Base-by-base conservation (phyloP, 1,140 invertebrate genomes). In the Brachionus manjavacas region DNA sequence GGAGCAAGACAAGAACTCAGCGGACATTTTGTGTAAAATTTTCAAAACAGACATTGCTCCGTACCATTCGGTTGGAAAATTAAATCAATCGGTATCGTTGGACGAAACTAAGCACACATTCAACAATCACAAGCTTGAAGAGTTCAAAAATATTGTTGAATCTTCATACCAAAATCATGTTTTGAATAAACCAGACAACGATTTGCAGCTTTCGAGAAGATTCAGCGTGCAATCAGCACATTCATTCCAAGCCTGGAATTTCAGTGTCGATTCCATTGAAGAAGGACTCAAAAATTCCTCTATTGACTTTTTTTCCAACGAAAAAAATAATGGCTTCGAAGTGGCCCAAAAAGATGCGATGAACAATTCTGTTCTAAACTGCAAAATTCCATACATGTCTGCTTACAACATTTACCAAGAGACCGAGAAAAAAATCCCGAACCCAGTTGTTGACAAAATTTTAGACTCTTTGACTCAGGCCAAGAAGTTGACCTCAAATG, bases 381-480 rank as follows among this genome's bases (percentile, higher is more conserved):
- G 72, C 31, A 76, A 76, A 49, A 76, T 76, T 49, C 72, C 72
- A 8, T 76, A 49, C 14, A 76, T 76, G 72, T 64, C 52, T 31
- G 79, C 79, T 25, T 81, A 81, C 23, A 81, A 81, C 66, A 81
- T 81, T 46, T 81, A 81, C 14, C 52, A 81, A 16, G 9, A 60
- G 64, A 14, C 35, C 0, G 41, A 28, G 31, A 35, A 35, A n/a
- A n/a, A 60, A 6, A 12, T 25, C 4, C 11, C 12, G 28, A 43
- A 60, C 11, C 25, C 46, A 12, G 23, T 35, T 49, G 41, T 76
- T n/a, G 41, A 31, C 23, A 76, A 76, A 49, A 25, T 49, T 25
- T 76, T 49, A 23, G 52, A 80, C 49, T 9, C 3, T 14, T 2
- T 80, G 14, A 46, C 35, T 12, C 7, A 81, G 35, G 7, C 41